Evolutionary conservation across 2,888 invertebrate species (phyloP), one percentile per base, ranked within the genome.

Genomic region (Eulithis testata): DNA sequence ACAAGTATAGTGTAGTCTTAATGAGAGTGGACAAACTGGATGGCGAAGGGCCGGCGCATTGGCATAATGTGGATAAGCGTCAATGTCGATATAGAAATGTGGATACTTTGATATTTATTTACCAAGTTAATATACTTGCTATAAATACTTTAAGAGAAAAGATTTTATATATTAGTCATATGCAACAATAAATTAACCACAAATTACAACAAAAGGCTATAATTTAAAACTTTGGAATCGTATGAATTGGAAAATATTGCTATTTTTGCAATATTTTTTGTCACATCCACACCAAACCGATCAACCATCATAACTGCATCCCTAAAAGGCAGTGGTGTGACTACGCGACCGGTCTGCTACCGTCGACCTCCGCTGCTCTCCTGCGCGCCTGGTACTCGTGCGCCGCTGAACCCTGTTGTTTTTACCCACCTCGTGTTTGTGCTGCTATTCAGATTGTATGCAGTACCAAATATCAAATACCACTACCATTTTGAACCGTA

Each of bases 1-100:
- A 66, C 66, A 85, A 82, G 59, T 59, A 59, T 51, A 51, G 51
- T 78, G 82, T 87, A 81, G 88, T 90, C 90, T 89, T 91, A 93
- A 92, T 91, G 91, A 92, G 91, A 91, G 89, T 91, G 91, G 91
- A 91, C 90, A 91, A 92, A 92, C 92, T 88, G 90, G 92, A 87
- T 84, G 80, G 76, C 76, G 77, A 81, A 88, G 88, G 88, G 86
- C 86, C 80, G 69, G 63, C 37, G 52, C 71, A 76, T 70, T 73
- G 68, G 81, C 69, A 68, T 81, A 66, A 56, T 73, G 55, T 80
- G 85, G 91, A 91, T 76, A 78, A 63, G 78, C 40, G 63, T 51
- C 44, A 4, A 49, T 40, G 0, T 21, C 8, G 11, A 21, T 21
- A 11, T 7, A 12, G 47, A 3, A 8, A 47, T 8, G 6, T 47